Evolutionary conservation across 2,888 invertebrate genomes (phyloP), one percentile per base, ranked within the genome.

Genomic region (Orthonychiurus folsomi): DNA sequence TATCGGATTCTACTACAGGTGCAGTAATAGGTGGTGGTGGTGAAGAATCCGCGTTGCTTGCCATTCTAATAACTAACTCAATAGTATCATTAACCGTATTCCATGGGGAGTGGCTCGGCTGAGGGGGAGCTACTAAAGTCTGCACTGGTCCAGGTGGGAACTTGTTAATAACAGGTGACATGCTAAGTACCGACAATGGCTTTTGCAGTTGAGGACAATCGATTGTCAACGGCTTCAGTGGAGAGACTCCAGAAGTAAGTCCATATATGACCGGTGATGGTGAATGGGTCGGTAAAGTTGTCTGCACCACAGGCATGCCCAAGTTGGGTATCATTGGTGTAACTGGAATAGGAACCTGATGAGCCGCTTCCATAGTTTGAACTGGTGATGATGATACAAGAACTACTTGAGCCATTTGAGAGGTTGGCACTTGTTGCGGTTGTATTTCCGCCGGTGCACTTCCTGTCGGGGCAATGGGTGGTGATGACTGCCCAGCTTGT

Each of bases 401-500:
- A n/a, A n/a, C n/a, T n/a, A n/a, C n/a, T 37, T 37, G 37, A 5
- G 37, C 37, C 5, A 9, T 5, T 15, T 37, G 9, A 37, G 15
- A 9, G 5, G 37, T 5, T 37, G 37, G 37, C 5, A 15, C 15
- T 37, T 5, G 5, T 37, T 37, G 37, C 37, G 37, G 37, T 9
- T 9, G 9, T 9, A 37, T 15, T 18, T 59, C 25, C 9, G 60
- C 21, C 21, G 65, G 60, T 2, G 63, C 28, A 61, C n/a, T 50
- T 59, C 57, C 23, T 15, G 61, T 56, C 12, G 55, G n/a, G 15
- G 63, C 26, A 28, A 28, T 57, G 3, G 61, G 56, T 58, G 63
- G 61, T 24, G 61, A 53, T 20, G 48, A 20, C 3, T 61, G 27
- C 28, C 67, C 65, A 3, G 67, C 61, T n/a, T n/a, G n/a, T n/a